These are phyloP conservation scores for Heliconius aoede DNA, from an alignment of 2,888 invertebrate species.

Conservation along the genomic window DNA sequence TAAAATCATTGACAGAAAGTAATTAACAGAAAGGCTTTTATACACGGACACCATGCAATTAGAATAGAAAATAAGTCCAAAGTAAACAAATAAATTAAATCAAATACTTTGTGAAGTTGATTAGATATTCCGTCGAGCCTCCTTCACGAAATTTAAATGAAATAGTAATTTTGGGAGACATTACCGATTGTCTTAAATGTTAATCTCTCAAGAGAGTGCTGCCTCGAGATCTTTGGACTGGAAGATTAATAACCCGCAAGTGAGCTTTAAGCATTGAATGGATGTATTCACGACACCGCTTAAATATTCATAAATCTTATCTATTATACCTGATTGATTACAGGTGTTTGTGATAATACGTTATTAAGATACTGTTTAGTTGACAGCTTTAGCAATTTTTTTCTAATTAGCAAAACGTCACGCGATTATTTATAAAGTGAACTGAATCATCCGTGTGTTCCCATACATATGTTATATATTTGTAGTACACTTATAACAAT, in stretches of 20 bases:
- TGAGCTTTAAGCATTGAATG: slow-evolving; percentile 14
- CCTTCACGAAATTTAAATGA: slow-evolving; percentile 30
- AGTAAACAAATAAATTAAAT: slow-evolving; percentile 23
- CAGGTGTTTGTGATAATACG: too few species aligned
- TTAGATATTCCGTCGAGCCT: slow-evolving; percentile 17
- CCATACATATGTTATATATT: too few species aligned
- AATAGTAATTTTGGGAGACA: slow-evolving; percentile 30
- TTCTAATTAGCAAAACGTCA: too few species aligned
- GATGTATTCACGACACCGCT: background rate
- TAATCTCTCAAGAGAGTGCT: slow-evolving; percentile 15
- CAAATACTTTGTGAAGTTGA: slow-evolving; percentile 25
- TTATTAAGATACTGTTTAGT: too few species aligned
- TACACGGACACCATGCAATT: slow-evolving; percentile 1
- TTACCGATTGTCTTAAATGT: slow-evolving; percentile 30
- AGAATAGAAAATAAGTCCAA: slow-evolving; percentile 6
- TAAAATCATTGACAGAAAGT: background rate
- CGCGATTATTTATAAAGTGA: too few species aligned
- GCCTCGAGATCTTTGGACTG: slow-evolving; percentile 22
- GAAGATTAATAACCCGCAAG: slow-evolving; percentile 21
- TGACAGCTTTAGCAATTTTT: too few species aligned
- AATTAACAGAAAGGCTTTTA: background rate
- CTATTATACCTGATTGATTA: background rate
- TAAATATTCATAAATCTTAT: background rate
- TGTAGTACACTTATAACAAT: too few species aligned
- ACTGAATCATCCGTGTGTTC: too few species aligned